Percentiles rank a stretch among this genome's conserved stretches.
Evolutionary conservation across 2,797 vertebrate species (phyloP).

Genomic region (Hoplostethus atlanticus): DNA sequence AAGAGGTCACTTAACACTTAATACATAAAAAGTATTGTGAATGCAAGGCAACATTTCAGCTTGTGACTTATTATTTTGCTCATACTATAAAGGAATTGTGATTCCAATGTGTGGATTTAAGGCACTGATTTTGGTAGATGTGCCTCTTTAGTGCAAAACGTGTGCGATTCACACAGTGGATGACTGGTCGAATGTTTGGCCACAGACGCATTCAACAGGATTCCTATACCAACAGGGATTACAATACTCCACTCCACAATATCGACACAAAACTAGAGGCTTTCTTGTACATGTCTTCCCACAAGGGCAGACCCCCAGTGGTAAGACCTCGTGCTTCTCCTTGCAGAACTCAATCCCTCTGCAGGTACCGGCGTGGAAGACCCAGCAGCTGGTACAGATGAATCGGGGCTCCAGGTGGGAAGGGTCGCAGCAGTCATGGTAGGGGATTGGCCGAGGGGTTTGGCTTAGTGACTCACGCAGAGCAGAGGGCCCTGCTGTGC

Average conservation of each 20-base stretch:
- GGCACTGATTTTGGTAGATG: slow-evolving; percentile 54
- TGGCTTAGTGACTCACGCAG: slow-evolving; percentile 7
- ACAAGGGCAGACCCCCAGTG: slow-evolving; percentile 49
- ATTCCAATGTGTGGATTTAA: slow-evolving; percentile 43
- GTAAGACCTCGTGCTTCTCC: background rate
- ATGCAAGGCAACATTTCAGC: slow-evolving; percentile 47
- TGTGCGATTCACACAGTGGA: slow-evolving; percentile 67
- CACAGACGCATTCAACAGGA: slow-evolving; percentile 73
- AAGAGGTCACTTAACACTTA: background rate
- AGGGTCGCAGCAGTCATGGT: slow-evolving; percentile 65
- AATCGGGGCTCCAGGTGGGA: slow-evolving; percentile 44
- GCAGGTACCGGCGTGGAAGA: slow-evolving; percentile 72
- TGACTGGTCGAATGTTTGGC: slow-evolving; percentile 63
- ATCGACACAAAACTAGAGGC: slow-evolving; percentile 71
- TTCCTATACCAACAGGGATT: slow-evolving; percentile 73
- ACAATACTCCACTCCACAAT: slow-evolving; percentile 75
- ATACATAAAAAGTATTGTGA: slow-evolving; percentile 8
- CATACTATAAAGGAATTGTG: background rate
- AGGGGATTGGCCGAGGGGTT: slow-evolving; percentile 38
- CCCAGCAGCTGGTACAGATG: slow-evolving; percentile 67
- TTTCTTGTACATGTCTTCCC: slow-evolving; percentile 36
- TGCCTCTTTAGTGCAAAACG: slow-evolving; percentile 35
- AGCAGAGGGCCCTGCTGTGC: background rate
- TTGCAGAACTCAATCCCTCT: slow-evolving; percentile 27
- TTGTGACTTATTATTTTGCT: slow-evolving; percentile 13